A percentile compares a stretch with the other conserved stretches of the same genome.
Evolutionary conservation across 2,113 vertebrate genomes (phyloP).

Genomic region (Eublepharis macularius): DNA sequence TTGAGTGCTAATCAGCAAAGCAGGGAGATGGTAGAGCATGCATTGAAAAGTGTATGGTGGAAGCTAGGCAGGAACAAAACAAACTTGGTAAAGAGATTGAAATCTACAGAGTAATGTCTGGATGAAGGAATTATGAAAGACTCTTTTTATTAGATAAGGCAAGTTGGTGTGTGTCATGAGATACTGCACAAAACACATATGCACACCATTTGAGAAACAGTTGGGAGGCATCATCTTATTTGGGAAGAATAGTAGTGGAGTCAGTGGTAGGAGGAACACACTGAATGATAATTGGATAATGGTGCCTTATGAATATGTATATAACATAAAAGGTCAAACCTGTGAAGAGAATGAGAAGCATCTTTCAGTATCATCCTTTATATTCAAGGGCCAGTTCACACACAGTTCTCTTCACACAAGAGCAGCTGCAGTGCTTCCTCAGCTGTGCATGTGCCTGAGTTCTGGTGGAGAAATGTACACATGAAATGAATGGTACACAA

Average conservation of each 20-base stretch:
- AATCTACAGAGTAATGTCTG: not conserved
- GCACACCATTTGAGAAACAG: not conserved
- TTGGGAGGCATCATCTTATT: not conserved
- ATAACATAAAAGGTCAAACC: not conserved
- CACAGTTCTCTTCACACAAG: no score
- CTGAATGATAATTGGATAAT: constrained; percentile 11
- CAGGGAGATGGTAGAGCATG: no score
- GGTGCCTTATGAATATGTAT: not conserved
- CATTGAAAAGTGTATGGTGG: no score
- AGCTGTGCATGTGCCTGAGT: not conserved
- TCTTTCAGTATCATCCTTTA: not conserved
- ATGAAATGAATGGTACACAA: not conserved
- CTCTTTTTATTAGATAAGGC: not conserved
- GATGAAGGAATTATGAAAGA: not conserved
- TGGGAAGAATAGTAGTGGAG: not conserved
- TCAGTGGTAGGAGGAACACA: not conserved
- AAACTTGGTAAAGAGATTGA: not conserved
- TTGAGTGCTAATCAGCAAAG: no score
- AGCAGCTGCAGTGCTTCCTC: not conserved
- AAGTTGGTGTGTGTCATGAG: not conserved
- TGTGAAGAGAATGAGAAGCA: not conserved
- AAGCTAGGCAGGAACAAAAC: no score
- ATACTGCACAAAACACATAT: no score
- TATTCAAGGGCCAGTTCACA: not conserved
- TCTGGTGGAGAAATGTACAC: not conserved